Evolutionary conservation across 2,888 invertebrate genomes (phyloP), one percentile per base, ranked within the genome.

Genomic region (Hoplodrina blanda): DNA sequence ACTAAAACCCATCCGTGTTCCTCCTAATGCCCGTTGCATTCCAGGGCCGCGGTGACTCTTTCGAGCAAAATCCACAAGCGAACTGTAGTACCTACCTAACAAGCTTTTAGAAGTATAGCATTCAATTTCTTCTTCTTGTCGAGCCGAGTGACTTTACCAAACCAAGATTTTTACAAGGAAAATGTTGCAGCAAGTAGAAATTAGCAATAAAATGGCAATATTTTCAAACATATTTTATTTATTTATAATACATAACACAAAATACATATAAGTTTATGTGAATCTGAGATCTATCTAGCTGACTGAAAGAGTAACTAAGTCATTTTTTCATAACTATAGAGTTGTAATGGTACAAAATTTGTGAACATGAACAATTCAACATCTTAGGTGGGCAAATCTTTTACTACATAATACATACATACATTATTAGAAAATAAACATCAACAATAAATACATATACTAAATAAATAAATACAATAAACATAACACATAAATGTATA

Each of bases 261-360:
- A 52, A 74, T 59, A 66, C 4, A 52, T 61, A 71, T 30, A n/a
- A 68, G 5, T 55, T 57, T 20, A 70, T 65, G 55, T 68, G 62
- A 69, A 61, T 56, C 55, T 75, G 81, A 81, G 81, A 81, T 81
- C 81, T 64, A 76, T 67, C 53, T 53, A 76, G 76, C 73, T 76
- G 80, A 78, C 54, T 60, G 54, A 33, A 68, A 70, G 25, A 82
- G 81, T 67, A 73, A 62, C 37, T 50, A 55, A 50, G 19, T 60
- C 19, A 59, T 7, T 55, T 59, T 65, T 55, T 46, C 10, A 49
- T 65, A 68, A 57, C 19, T 72, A 66, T 57, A 19, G 11, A 57
- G n/a, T 54, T 55, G 25, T 52, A 25, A 61, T 33, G 46, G 37
- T 55, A 44, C 33, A 57, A 50, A 62, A 57, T n/a, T 4, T 55